These are phyloP conservation scores for Sylvietta virens DNA, from an alignment of 2,113 vertebrate genomes.

Conservation along the genomic window DNA sequence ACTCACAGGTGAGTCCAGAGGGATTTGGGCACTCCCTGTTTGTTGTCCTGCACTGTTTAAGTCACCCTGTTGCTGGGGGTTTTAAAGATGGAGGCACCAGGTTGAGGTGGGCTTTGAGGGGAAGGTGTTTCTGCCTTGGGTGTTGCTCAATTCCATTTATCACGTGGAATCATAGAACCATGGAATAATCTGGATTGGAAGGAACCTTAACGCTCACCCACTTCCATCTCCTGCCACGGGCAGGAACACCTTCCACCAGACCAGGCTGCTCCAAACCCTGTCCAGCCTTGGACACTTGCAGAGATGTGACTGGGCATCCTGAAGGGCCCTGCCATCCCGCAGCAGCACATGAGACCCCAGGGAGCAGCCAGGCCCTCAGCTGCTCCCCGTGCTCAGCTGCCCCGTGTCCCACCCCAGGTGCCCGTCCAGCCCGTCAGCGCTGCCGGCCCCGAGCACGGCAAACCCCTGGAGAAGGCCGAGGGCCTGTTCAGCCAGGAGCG, in stretches of 20 bases:
- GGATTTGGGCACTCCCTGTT: not conserved
- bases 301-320: not conserved
- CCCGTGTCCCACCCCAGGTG: not conserved
- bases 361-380: not conserved
- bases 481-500: not conserved
- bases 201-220: not conserved
- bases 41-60: not conserved
- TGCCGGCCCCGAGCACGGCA: not conserved
- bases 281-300: not conserved
- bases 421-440: not conserved
- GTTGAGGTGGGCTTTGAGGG: not conserved
- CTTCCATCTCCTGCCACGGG: not conserved
- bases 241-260: not conserved
- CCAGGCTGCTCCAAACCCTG: not conserved
- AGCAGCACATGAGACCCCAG: accelerated
- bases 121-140: not conserved
- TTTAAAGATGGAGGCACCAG: not conserved
- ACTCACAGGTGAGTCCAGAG: constrained; percentile 64
- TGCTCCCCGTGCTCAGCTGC: not conserved
- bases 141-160: not conserved
- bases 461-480: not conserved
- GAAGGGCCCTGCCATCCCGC: accelerated
- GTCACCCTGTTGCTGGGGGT: not conserved
- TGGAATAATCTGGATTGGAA: not conserved
- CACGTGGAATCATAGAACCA: accelerated